Evolutionary conservation across 2,113 vertebrate genomes (phyloP), one percentile per base, ranked within the genome.

Genomic region (Benitochromis conjunctus): DNA sequence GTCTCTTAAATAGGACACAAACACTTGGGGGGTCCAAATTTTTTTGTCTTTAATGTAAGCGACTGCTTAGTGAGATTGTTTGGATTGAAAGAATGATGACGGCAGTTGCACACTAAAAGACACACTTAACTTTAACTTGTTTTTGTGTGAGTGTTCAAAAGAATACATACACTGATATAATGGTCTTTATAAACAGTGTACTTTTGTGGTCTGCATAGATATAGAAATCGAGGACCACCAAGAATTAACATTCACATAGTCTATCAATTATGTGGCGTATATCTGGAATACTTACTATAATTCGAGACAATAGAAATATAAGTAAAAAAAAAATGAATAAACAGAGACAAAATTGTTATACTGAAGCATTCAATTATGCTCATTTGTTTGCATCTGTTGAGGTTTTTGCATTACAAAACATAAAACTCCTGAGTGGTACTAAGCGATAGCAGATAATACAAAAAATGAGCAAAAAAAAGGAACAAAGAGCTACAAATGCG

Each of bases 1-100:
- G 57, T 82, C 80, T 89, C 79, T 93, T 92, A 85, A 89, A 89
- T 89, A 80, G 83, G 71, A 88, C 83, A 77, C 64, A 69, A 29
- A 78, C 5, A 46, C 89, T 86, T 82, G n/a, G 86, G 87, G 86
- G 87, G 57, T 85, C 88, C 88, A 64, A 88, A n/a, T 58, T 87
- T 48, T 18, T 18, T 71, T 92, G 82, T 90, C 82, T 78, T 78
- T 89, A 85, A 88, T 83, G 76, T 86, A 46, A 80, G 80, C 29
- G 51, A 71, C 62, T 76, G 46, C 79, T 83, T 89, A 46, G 85
- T 83, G 88, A 82, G 88, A 89, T 81, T 79, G 76, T 86, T 91
- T 85, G 41, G 62, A 86, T 64, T 88, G 53, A 86, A 89, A 80
- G 86, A 41, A 19, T 85, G 79, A 86, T 88, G 76, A 31, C 5